Evolutionary conservation across 2,113 vertebrate species (phyloP).

Genomic region (Gadus macrocephalus): DNA sequence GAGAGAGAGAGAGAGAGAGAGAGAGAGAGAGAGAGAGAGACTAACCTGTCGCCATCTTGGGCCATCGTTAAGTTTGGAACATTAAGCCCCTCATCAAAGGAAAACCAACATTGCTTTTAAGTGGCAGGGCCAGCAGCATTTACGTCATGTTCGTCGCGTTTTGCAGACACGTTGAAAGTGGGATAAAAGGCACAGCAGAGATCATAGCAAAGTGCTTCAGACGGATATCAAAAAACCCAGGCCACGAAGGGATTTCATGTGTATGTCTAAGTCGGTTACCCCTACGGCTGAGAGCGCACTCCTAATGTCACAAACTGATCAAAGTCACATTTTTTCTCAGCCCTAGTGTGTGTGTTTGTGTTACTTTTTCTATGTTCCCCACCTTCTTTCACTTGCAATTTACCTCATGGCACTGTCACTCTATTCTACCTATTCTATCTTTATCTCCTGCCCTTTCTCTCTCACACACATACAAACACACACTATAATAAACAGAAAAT

Average conservation of each 20-base stretch:
- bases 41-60: conserved; percentile 17
- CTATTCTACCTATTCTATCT: too few species aligned
- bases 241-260: conserved; percentile 41
- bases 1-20: too few species aligned
- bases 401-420: too few species aligned
- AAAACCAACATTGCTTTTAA: not conserved
- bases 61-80: conserved; percentile 54
- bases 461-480: too few species aligned
- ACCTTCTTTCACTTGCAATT: too few species aligned
- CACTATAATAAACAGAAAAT: too few species aligned
- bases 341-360: not conserved
- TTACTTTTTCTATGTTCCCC: too few species aligned
- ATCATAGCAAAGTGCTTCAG: conserved; percentile 45
- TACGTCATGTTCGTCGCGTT: conserved; percentile 12
- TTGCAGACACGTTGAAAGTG: conserved; percentile 28
- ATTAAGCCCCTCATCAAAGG: conserved; percentile 4
- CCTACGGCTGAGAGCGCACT: conserved; percentile 25
- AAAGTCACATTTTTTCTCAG: conserved; percentile 25
- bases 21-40: too few species aligned
- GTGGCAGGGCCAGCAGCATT: conserved; percentile 28
- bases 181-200: conserved; percentile 43
- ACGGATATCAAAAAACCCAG: conserved; percentile 45
- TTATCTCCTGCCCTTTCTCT: too few species aligned
- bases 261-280: conserved; percentile 38
- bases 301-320: conserved; percentile 49